Conservation (phyloP, 2,113 vertebrate genomes). For the Vombatus ursinus region DNA sequence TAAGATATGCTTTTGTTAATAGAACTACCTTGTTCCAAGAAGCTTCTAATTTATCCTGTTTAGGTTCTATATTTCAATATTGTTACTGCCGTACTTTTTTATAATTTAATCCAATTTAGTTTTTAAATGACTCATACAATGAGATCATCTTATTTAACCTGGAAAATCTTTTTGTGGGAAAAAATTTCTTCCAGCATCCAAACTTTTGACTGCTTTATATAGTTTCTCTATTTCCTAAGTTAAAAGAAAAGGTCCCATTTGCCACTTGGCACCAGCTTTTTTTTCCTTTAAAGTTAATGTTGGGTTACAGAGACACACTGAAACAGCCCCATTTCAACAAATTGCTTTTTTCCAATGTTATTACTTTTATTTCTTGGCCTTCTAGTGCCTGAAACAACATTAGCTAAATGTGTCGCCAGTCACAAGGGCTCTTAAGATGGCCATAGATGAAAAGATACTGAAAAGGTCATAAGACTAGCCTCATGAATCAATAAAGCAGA, state of each 20-base stretch:
- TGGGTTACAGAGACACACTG: background rate
- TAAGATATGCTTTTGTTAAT: constrained; percentile 13
- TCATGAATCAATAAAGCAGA: background rate
- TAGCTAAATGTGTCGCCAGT: background rate
- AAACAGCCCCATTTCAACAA: background rate
- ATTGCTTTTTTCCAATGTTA: background rate
- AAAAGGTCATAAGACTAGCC: background rate
- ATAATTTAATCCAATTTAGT: constrained; percentile 46
- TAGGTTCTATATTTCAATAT: constrained; percentile 24
- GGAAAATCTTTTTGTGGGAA: background rate
- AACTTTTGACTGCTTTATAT: background rate
- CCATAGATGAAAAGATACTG: background rate
- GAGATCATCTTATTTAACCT: constrained; percentile 22
- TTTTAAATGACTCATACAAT: constrained; percentile 46
- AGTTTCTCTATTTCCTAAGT: background rate
- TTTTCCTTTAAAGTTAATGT: background rate
- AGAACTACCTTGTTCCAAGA: constrained; percentile 12
- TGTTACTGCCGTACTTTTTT: constrained; percentile 45
- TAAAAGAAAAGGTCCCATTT: constrained; percentile 39
- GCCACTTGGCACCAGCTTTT: background rate
- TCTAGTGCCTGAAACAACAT: background rate
- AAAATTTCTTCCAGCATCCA: background rate
- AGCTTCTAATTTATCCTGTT: constrained; percentile 20
- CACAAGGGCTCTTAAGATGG: background rate
- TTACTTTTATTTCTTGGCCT: background rate